phyloP scores from a whole-genome alignment of 2,113 vertebrate species.

The Ranitomeya variabilis region DNA sequence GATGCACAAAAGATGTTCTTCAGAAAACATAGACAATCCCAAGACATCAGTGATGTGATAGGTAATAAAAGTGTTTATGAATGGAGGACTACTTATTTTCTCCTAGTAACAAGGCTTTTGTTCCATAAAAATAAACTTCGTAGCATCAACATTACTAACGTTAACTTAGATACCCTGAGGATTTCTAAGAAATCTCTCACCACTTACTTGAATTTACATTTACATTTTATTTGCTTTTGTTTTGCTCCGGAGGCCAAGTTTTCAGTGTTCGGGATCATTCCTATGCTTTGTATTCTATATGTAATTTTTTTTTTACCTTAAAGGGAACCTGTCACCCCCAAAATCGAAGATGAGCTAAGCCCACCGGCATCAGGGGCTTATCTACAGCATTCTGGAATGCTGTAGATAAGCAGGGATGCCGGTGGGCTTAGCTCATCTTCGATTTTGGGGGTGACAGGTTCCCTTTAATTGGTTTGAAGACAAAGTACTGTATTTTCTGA shows the following conservation, averaged over 20 bases:
- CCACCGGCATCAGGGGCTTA: no score
- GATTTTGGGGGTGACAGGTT: no score
- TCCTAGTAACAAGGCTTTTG: slow-evolving; percentile 7
- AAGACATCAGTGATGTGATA: neutral
- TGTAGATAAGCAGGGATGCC: no score
- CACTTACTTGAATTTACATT: neutral
- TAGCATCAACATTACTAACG: neutral
- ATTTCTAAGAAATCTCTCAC: slow-evolving; percentile 10
- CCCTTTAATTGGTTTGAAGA: no score
- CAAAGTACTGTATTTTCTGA: no score
- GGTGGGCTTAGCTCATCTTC: no score
- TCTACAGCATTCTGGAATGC: no score
- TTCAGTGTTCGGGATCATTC: neutral
- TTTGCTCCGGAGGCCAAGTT: neutral
- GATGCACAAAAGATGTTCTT: neutral
- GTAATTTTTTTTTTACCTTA: neutral
- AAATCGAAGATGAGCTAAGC: no score
- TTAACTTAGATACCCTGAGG: neutral
- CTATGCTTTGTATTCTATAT: neutral
- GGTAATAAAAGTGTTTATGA: neutral
- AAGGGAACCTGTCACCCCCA: no score
- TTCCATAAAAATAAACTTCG: neutral
- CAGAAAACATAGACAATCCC: neutral
- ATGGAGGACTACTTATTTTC: neutral
- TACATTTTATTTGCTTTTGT: neutral